phyloP scores from a whole-genome alignment of 2,797 vertebrate genomes.

The Serranus cabrilla region DNA sequence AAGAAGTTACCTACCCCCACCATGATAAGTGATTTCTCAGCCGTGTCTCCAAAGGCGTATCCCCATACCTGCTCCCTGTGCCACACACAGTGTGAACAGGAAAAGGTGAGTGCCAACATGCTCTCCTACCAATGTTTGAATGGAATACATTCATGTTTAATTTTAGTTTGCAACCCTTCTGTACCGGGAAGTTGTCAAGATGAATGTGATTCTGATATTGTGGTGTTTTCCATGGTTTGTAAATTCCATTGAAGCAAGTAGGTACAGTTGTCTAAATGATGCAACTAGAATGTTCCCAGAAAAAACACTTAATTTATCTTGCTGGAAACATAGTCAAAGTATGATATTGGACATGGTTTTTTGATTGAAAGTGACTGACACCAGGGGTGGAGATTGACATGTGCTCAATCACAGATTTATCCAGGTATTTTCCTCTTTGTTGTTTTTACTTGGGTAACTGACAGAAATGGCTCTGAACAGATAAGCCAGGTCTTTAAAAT shows the following conservation, averaged over 20 bases:
- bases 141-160: conserved; percentile 32
- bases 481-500: neutral
- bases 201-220: neutral
- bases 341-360: neutral
- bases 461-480: neutral
- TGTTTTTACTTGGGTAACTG: neutral
- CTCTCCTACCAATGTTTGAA: conserved; percentile 45
- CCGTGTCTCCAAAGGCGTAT: conserved; percentile 91
- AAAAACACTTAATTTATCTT: neutral
- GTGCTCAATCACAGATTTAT: neutral
- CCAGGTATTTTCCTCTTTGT: neutral
- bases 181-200: conserved; percentile 29
- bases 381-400: neutral
- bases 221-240: neutral
- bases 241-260: neutral
- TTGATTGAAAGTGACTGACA: conserved; percentile 3
- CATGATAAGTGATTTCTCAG: conserved; percentile 95
- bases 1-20: conserved; percentile 91
- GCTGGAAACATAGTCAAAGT: neutral
- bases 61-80: conserved; percentile 96
- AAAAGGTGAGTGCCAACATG: conserved; percentile 90
- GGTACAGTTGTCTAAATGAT: neutral
- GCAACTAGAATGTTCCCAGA: neutral
- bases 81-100: conserved; percentile 92
- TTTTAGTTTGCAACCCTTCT: conserved; percentile 9